These are phyloP conservation scores for Machimus atricapillus DNA, from an alignment of 2,888 invertebrate species.

Conservation along the genomic window DNA sequence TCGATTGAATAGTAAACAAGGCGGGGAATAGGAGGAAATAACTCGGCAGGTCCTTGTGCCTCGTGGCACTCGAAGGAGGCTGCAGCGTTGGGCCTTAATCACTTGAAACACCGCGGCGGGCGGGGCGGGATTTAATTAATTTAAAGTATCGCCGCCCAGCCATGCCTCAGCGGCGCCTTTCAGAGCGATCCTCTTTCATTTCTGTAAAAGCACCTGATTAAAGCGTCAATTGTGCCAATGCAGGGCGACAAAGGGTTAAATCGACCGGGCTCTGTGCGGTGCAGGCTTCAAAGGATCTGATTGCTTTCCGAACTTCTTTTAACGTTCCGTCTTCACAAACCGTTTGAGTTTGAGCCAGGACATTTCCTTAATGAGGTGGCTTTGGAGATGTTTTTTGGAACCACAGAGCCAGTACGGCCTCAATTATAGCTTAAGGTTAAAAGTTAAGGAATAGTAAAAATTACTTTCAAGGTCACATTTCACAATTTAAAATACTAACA, in stretches of 20 bases:
- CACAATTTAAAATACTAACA: no score
- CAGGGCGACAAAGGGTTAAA: neutral
- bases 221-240: neutral
- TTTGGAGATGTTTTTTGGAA: neutral
- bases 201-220: neutral
- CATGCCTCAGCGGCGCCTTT: neutral
- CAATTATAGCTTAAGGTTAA: neutral
- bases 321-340: neutral
- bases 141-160: neutral
- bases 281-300: neutral
- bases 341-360: neutral
- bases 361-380: neutral
- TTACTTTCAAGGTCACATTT: neutral
- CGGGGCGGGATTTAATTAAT: neutral
- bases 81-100: neutral
- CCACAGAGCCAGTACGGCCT: neutral
- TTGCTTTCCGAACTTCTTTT: neutral
- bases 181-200: neutral
- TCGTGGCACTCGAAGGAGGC: neutral
- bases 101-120: neutral
- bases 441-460: neutral
- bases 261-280: neutral
- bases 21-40: neutral
- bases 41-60: neutral
- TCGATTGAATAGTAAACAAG: constrained; percentile 32